Evolutionary conservation across 1,140 invertebrate species (phyloP), one percentile per base, ranked within the genome.

Genomic region (Phthorimaea operculella): DNA sequence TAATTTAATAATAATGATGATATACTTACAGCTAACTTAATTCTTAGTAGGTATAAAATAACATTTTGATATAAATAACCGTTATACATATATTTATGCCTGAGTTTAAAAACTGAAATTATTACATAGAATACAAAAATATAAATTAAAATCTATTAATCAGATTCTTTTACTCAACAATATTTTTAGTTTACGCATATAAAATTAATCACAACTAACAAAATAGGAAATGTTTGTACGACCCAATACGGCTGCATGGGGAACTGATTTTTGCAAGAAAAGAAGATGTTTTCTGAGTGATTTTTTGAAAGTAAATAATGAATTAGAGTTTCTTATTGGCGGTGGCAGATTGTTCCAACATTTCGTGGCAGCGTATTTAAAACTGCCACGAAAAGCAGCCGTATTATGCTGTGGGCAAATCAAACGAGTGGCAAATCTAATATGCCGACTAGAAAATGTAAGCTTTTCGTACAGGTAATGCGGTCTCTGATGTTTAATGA

Each of bases 271-370:
- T 48, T 48, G 45, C 1, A 48, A 14, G 16, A 14, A 3, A 3
- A 48, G 17, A 10, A 48, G 45, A 48, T 16, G 16, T 16, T 48
- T 2, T 4, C 9, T 18, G n/a, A 48, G 17, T 16, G 16, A 16
- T 18, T 48, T 48, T 18, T 48, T 48, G 10, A 48, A 48, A 16
- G 16, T 11, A 18, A 16, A 48, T 16, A 10, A 16, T 16, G 45
- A 48, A 11, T 14, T 16, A 16, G 17, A 10, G 45, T 48, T 48
- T 10, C 45, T 48, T 10, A 48, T 48, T 3, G 45, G 45, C 17
- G 45, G 45, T 16, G 45, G 45, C 9, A 48, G 9, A 48, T 48
- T 48, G 10, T 48, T 48, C 45, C 45, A 16, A 18, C 45, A 48
- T 48, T 48, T 48, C 14, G 45, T 16, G 45, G 16, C 45, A 15